Percentiles rank a stretch among this genome's conserved stretches.
Evolutionary conservation across 2,113 vertebrate genomes (phyloP).

Genomic region (Ptychochromis oligacanthus): DNA sequence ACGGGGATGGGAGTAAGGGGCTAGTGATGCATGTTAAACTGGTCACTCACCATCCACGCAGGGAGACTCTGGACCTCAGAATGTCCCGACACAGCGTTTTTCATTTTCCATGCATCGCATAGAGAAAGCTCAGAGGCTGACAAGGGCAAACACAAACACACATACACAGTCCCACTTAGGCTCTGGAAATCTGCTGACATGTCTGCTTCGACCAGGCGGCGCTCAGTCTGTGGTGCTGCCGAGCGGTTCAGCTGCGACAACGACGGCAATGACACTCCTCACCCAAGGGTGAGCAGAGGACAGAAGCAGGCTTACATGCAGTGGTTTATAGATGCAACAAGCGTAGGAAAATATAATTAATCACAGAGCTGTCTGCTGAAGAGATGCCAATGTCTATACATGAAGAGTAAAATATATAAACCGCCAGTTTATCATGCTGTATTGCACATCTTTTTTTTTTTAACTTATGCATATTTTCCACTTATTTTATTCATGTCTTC

Average conservation of each 20-base stretch:
- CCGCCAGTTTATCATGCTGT: background rate
- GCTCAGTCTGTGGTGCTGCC: constrained; percentile 57
- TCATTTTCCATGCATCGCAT: constrained; percentile 65
- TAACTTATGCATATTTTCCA: background rate
- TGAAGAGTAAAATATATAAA: constrained; percentile 5
- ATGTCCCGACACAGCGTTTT: constrained; percentile 74
- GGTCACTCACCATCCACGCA: constrained; percentile 31
- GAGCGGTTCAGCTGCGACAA: constrained; percentile 54
- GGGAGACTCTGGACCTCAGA: constrained; percentile 62
- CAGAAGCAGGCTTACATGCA: constrained; percentile 12
- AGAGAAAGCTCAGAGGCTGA: constrained; percentile 66
- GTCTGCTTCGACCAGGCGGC: constrained; percentile 57
- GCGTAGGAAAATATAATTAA: constrained; percentile 39
- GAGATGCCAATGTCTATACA: constrained; percentile 19
- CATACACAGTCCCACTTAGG: constrained; percentile 56
- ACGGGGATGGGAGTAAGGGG: background rate
- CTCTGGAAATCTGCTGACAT: constrained; percentile 75
- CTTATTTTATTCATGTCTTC: background rate
- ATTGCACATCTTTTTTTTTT: background rate
- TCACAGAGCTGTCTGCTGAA: constrained; percentile 27
- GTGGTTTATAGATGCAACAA: background rate
- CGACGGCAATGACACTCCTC: constrained; percentile 48
- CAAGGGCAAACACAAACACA: constrained; percentile 60
- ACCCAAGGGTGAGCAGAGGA: constrained; percentile 60
- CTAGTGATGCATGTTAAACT: constrained; percentile 51